Evolutionary conservation across 2,888 invertebrate genomes (phyloP).

Genomic region (Luperina testacea): DNA sequence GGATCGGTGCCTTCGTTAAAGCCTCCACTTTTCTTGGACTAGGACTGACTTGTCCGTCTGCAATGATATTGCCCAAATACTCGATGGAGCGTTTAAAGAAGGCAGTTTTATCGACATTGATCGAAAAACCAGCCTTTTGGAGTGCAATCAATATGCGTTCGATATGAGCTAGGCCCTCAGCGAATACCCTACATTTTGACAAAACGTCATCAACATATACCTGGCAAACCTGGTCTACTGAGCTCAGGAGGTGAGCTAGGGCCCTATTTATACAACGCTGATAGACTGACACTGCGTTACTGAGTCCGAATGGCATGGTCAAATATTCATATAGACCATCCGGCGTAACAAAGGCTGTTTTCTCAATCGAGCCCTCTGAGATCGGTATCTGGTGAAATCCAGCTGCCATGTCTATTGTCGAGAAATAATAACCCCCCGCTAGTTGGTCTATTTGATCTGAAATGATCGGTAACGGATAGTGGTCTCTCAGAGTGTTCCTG

Average conservation of each 20-base stretch:
- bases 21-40: conserved; percentile 11
- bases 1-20: conserved; percentile 14
- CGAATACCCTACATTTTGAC: not conserved
- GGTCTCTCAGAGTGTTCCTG: conserved; percentile 38
- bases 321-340: conserved; percentile 26
- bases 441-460: conserved; percentile 27
- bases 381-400: conserved; percentile 25
- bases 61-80: conserved; percentile 24
- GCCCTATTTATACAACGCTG: conserved; percentile 31
- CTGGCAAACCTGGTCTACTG: conserved; percentile 6
- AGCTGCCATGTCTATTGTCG: conserved; percentile 16
- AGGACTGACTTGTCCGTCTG: conserved; percentile 21
- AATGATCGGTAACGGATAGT: conserved; percentile 26
- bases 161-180: conserved; percentile 1
- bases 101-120: conserved; percentile 13
- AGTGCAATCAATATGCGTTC: conserved; percentile 8
- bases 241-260: conserved; percentile 1
- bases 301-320: conserved; percentile 26
- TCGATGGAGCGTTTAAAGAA: conserved; percentile 25
- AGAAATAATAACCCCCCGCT: conserved; percentile 9
- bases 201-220: conserved; percentile 32
- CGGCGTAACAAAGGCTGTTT: not conserved
- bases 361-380: conserved; percentile 3
- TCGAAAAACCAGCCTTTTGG: conserved; percentile 9
- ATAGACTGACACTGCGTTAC: conserved; percentile 24